Conservation (phyloP, 2,113 vertebrate species). For the Nerophis lumbriciformis region DNA sequence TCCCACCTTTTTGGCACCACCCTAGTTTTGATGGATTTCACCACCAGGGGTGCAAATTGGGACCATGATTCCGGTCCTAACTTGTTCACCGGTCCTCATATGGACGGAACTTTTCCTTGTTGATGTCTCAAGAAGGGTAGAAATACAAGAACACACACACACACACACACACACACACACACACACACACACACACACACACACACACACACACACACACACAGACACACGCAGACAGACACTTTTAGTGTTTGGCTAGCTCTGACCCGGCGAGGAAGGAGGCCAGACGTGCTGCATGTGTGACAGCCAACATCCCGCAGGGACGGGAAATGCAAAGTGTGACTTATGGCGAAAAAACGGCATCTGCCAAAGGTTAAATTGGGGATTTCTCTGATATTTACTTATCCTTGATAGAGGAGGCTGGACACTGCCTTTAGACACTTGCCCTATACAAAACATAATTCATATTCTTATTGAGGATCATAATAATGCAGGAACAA, state of each 20-base stretch:
- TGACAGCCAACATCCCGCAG: conserved; percentile 28
- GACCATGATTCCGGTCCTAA: too few species aligned
- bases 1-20: too few species aligned
- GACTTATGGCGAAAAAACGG: conserved; percentile 15
- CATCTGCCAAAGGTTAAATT: conserved; percentile 32
- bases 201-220: conserved; percentile 31
- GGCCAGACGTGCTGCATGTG: conserved; percentile 45
- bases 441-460: neutral
- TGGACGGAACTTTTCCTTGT: too few species aligned
- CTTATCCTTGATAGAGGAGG: conserved; percentile 4
- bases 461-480: too few species aligned
- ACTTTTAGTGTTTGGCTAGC: conserved; percentile 14
- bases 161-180: conserved; percentile 46
- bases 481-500: too few species aligned
- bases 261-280: conserved; percentile 50
- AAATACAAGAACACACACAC: too few species aligned
- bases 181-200: conserved; percentile 34
- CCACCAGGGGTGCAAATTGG: too few species aligned
- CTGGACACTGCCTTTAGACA: neutral
- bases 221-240: conserved; percentile 10
- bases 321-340: conserved; percentile 23
- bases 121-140: too few species aligned
- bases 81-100: too few species aligned
- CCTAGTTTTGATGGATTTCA: too few species aligned
- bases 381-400: conserved; percentile 22